Conservation (phyloP, 2,888 invertebrate species). For the Luffia ferchaultella region DNA sequence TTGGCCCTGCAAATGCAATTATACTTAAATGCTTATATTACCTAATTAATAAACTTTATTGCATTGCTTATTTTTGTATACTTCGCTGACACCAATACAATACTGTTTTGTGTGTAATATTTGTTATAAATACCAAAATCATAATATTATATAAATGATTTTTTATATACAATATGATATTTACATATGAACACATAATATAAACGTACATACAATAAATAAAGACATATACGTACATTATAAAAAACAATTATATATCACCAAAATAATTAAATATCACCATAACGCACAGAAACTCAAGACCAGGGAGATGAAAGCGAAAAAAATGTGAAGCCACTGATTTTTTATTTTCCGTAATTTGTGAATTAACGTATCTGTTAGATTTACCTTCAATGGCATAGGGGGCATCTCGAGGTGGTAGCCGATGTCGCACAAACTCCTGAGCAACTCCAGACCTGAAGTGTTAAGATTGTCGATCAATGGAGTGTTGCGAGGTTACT, state of each 20-base stretch:
- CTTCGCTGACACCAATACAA: neutral
- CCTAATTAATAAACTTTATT: too few relatives aligned
- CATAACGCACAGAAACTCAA: slow-evolving; percentile 24
- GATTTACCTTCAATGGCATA: slow-evolving; percentile 69
- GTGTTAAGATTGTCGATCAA: too few relatives aligned
- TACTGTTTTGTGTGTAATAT: neutral
- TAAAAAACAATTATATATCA: slow-evolving; percentile 17
- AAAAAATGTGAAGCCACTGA: slow-evolving; percentile 23
- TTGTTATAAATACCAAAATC: neutral
- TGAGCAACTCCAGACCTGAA: slow-evolving; percentile 69
- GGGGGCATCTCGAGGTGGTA: slow-evolving; percentile 77
- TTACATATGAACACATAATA: slow-evolving; percentile 6
- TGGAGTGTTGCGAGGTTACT: too few relatives aligned
- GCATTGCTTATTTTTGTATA: too few relatives aligned
- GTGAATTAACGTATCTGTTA: slow-evolving; percentile 5
- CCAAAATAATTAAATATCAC: slow-evolving; percentile 20
- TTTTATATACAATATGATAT: neutral
- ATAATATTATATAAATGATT: neutral
- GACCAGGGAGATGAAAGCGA: slow-evolving; percentile 29
- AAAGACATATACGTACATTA: slow-evolving; percentile 12
- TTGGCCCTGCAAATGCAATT: too few relatives aligned
- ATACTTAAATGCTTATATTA: too few relatives aligned
- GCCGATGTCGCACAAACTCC: slow-evolving; percentile 72
- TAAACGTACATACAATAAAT: slow-evolving; percentile 11
- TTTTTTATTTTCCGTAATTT: neutral